A percentile compares a stretch with the other conserved stretches of the same genome.
Evolutionary conservation across 2,113 vertebrate genomes (phyloP).

Genomic region (Hypanus sabinus): DNA sequence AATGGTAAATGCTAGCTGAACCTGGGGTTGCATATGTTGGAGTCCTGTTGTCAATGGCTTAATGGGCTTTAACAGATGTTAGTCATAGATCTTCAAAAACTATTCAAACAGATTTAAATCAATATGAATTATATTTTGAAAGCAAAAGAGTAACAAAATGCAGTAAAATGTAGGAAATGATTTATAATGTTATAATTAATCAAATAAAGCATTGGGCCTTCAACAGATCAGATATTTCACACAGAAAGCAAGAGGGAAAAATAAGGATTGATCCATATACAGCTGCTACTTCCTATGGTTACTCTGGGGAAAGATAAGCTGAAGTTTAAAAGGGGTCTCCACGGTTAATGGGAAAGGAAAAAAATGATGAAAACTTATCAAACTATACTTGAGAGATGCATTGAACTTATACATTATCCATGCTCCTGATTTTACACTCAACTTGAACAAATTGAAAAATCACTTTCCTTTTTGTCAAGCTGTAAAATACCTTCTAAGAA

Average conservation of each 20-base stretch:
- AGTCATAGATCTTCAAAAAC: too few species aligned
- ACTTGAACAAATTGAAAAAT: background rate
- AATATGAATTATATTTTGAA: too few species aligned
- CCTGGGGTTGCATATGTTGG: too few species aligned
- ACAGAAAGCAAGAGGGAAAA: background rate
- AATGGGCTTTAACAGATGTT: too few species aligned
- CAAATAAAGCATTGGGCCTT: background rate
- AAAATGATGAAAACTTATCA: background rate
- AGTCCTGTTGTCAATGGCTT: too few species aligned
- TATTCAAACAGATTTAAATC: too few species aligned
- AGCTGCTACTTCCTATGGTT: background rate
- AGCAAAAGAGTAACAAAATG: too few species aligned
- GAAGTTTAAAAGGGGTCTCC: background rate
- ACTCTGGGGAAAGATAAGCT: background rate
- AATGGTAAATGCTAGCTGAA: too few species aligned
- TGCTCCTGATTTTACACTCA: background rate
- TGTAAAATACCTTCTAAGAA: background rate
- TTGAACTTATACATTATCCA: background rate
- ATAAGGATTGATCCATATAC: background rate
- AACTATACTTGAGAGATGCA: background rate
- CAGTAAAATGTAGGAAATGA: too few species aligned
- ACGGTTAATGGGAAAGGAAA: background rate
- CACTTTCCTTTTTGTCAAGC: background rate
- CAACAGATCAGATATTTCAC: background rate
- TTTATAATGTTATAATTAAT: too few species aligned